Base-by-base conservation (phyloP, 2,113 vertebrate genomes). In the Zosterops lateralis region DNA sequence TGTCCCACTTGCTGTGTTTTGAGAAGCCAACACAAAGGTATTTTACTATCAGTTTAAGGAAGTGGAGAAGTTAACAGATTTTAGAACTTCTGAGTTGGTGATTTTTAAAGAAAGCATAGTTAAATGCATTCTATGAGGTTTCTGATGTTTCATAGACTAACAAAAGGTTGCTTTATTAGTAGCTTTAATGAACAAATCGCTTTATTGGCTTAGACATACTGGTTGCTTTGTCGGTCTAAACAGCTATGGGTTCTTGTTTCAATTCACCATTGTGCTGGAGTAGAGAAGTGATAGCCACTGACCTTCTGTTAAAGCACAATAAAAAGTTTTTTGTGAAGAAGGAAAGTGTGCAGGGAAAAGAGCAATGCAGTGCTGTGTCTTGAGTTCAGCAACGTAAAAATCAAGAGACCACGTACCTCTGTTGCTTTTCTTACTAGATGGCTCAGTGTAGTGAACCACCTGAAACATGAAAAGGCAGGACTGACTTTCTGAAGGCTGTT, bases 201-300 rank as follows among this genome's bases (percentile, higher is more conserved):
- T 98, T 98, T 98, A 98, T 97, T 98, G 98, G 97, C 97, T 97
- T 97, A 98, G 97, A 95, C 97, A 98, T 98, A 98, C 98, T 98
- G 97, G 97, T 97, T 97, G 97, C 98, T 98, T 98, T 98, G 98
- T 98, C 86, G 89, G 96, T 91, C 89, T 95, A 94, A 97, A 97
- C 94, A 97, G 97, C 97, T 97, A 96, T 96, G 98, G 97, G 97
- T 98, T 98, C 97, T 98, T 98, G 93, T 98, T 98, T 98, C 97
- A 98, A 97, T 98, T 97, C 97, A 96, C 97, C 96, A 97, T 98
- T 98, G 98, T 98, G 97, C 96, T 95, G 78, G 73, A 97, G 93
- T 91, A 97, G 97, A 97, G 97, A 98, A 98, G 97, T 97, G 97
- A 98, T 98, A 98, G 97, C 97, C 76, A 93, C 96, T 98, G 97